Evolutionary conservation across 2,888 invertebrate genomes (phyloP), one percentile per base, ranked within the genome.

Genomic region (Hirtodrosophila alboralis): DNA sequence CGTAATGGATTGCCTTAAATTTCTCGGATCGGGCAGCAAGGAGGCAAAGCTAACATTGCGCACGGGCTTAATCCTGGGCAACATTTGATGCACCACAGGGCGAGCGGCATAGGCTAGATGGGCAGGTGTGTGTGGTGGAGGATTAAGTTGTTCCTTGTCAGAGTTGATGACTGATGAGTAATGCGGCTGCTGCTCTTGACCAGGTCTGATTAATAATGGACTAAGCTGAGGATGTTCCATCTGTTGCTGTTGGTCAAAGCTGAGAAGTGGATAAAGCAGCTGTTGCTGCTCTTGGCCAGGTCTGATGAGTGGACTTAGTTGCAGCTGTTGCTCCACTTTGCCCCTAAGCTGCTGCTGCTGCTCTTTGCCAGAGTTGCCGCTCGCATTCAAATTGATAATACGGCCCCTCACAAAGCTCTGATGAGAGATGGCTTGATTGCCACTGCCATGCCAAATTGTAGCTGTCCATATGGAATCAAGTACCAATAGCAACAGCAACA

Each of bases 371-470:
- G n/a, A n/a, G n/a, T 9, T 13, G 13, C 2, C 8, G 27, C 30
- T n/a, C n/a, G n/a, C n/a, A n/a, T n/a, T n/a, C n/a, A n/a, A n/a
- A n/a, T n/a, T n/a, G 21, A 2, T 9, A 7, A 4, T 6, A 7
- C 8, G 23, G 2, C 23, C 23, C 23, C 23, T 6, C 8, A 91
- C 80, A 12, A 92, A 91, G 43, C 92, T 91, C 70, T 93, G 92
- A 60, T 92, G 92, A 5, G 93, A 93, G 0, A 92, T 90, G 1
- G 93, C 89, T 1, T 77, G 66, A 33, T 37, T 47, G 1, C 23
- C 37, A 4, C 18, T 27, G 10, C 75, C 71, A 45, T 89, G 84
- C 13, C 87, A 63, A 9, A 84, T 62, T 2, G 64, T 80, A 28
- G 64, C 71, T n/a, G 76, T 51, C 37, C 62, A 21, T 23, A 18